These are phyloP conservation scores for Rhegmatorhina hoffmannsi DNA, from an alignment of 2,113 vertebrate genomes.

Conservation along the genomic window DNA sequence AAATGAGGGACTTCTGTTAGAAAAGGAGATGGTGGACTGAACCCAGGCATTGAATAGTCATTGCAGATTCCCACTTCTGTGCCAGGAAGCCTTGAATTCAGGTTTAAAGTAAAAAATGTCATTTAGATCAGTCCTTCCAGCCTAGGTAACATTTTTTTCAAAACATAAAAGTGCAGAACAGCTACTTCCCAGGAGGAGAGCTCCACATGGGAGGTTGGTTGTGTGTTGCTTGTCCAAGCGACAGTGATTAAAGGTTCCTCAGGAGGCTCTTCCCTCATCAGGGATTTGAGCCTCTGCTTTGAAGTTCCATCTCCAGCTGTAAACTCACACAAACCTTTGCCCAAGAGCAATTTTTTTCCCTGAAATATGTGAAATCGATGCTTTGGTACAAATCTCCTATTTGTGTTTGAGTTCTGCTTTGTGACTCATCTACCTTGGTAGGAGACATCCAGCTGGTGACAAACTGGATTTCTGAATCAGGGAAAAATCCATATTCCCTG, in stretches of 20 bases:
- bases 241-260: constrained; percentile 15
- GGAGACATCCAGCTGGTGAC: background rate
- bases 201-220: background rate
- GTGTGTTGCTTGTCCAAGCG: constrained; percentile 5
- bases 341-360: background rate
- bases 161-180: background rate
- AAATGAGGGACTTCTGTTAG: background rate
- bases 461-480: background rate
- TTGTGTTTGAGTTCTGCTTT: background rate
- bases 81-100: background rate
- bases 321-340: background rate
- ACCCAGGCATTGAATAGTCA: background rate
- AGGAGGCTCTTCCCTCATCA: background rate
- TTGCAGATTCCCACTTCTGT: background rate
- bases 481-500: background rate
- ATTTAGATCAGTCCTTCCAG: background rate
- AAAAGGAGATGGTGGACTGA: background rate
- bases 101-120: background rate
- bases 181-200: background rate
- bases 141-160: background rate
- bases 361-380: background rate
- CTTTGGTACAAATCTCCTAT: background rate
- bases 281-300: constrained; percentile 15
- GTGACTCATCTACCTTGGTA: background rate
- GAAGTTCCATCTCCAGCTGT: constrained; percentile 33